phyloP scores from a whole-genome alignment of 2,888 invertebrate genomes.

The Papilio gigon region DNA sequence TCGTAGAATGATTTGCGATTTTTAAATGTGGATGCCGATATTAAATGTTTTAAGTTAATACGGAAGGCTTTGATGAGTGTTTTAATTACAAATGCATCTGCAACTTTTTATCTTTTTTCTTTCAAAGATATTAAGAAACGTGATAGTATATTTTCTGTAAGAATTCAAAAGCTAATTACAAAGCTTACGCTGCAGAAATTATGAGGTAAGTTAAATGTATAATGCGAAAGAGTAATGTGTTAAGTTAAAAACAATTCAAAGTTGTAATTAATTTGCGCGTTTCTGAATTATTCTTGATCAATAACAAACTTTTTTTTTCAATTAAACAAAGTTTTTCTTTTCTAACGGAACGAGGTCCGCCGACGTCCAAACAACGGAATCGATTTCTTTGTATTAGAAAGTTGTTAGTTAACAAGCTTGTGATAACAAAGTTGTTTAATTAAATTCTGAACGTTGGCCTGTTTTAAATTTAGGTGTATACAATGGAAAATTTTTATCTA shows the following conservation, averaged over 20 bases:
- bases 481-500: neutral
- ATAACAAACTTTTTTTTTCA: constrained; percentile 12
- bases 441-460: neutral
- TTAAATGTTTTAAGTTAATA: too few species aligned
- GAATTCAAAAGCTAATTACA: too few species aligned
- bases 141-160: too few species aligned
- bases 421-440: constrained; percentile 19
- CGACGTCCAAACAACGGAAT: constrained; percentile 16
- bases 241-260: neutral
- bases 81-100: too few species aligned
- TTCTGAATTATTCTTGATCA: neutral
- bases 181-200: too few species aligned
- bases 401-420: constrained; percentile 17
- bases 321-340: constrained; percentile 23
- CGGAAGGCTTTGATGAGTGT: too few species aligned
- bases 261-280: neutral
- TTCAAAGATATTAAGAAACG: too few species aligned
- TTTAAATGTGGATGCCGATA: too few species aligned
- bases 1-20: too few species aligned
- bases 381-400: constrained; percentile 11
- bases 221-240: neutral
- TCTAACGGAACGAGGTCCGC: constrained; percentile 7
- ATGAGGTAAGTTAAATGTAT: too few species aligned
- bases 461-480: neutral
- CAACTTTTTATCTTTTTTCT: too few species aligned